A percentile compares a stretch with the other conserved stretches of the same genome.
Evolutionary conservation across 2,888 invertebrate genomes (phyloP).

Genomic region (Torymus tubicola): DNA sequence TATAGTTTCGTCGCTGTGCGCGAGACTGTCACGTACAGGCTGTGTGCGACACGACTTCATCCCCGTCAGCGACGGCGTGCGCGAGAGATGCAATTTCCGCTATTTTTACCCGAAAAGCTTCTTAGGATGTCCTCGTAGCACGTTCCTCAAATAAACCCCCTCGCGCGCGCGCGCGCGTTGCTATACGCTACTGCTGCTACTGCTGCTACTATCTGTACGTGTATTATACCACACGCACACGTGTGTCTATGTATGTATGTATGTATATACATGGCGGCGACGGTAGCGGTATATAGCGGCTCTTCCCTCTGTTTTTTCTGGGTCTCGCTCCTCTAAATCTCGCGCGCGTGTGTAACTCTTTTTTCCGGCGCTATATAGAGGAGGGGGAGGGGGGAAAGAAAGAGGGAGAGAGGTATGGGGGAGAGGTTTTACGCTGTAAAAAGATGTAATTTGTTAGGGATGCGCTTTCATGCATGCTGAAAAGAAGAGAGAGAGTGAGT

Average conservation of each 20-base stretch:
- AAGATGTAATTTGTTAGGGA: conserved; percentile 12
- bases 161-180: conserved; percentile 4
- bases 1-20: conserved; percentile 45
- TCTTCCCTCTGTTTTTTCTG: conserved; percentile 38
- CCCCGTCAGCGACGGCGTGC: conserved; percentile 57
- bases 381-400: no score
- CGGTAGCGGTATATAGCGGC: background rate
- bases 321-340: conserved; percentile 30
- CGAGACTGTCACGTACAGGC: conserved; percentile 74
- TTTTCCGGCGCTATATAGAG: conserved; percentile 8
- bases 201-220: background rate
- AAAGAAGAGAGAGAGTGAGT: no score
- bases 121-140: conserved; percentile 72
- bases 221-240: no score
- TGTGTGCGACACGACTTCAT: conserved; percentile 67
- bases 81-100: conserved; percentile 74
- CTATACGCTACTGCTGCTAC: no score
- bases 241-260: background rate
- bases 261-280: background rate
- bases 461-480: background rate
- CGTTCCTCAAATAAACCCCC: conserved; percentile 75
- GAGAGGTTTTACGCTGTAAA: conserved; percentile 6
- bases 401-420: no score
- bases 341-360: conserved; percentile 41
- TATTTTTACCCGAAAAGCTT: conserved; percentile 76